Evolutionary conservation across 1,140 invertebrate genomes (phyloP).

Genomic region (Cotesia vestalis): DNA sequence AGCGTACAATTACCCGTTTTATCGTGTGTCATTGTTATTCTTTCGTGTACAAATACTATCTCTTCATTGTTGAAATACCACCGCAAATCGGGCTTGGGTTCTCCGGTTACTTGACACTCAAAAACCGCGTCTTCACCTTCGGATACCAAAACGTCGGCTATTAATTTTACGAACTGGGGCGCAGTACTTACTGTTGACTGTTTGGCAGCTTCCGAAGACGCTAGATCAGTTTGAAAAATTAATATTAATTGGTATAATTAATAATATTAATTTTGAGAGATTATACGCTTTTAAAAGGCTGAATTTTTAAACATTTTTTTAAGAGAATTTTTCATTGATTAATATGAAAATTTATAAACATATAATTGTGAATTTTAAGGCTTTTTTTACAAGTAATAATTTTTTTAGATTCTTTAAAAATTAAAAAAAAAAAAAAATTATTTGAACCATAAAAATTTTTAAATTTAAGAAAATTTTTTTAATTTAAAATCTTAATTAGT

Average conservation of each 20-base stretch:
- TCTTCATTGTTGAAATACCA: constrained; percentile 80
- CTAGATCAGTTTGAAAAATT: constrained; percentile 21
- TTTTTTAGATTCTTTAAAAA: too few relatives aligned
- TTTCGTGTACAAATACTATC: constrained; percentile 64
- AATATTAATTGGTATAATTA: neutral
- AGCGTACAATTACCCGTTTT: constrained; percentile 69
- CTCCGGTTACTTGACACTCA: constrained; percentile 76
- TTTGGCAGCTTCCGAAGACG: constrained; percentile 24
- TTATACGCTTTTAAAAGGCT: too few relatives aligned
- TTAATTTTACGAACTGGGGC: constrained; percentile 77
- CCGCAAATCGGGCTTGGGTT: constrained; percentile 74
- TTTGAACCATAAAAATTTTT: too few relatives aligned
- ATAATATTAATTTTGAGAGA: neutral
- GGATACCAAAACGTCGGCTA: constrained; percentile 73
- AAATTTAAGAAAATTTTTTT: too few relatives aligned
- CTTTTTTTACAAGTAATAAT: too few relatives aligned
- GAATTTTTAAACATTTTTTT: too few relatives aligned
- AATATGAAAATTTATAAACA: too few relatives aligned
- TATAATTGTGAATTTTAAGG: too few relatives aligned
- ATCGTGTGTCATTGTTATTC: constrained; percentile 62
- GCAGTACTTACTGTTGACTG: constrained; percentile 40
- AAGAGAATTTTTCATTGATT: too few relatives aligned
- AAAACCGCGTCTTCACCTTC: constrained; percentile 77
- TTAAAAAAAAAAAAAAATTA: too few relatives aligned
- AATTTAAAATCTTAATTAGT: too few relatives aligned